Base-by-base conservation (phyloP, 1,140 invertebrate genomes). In the Pectinophora gossypiella region DNA sequence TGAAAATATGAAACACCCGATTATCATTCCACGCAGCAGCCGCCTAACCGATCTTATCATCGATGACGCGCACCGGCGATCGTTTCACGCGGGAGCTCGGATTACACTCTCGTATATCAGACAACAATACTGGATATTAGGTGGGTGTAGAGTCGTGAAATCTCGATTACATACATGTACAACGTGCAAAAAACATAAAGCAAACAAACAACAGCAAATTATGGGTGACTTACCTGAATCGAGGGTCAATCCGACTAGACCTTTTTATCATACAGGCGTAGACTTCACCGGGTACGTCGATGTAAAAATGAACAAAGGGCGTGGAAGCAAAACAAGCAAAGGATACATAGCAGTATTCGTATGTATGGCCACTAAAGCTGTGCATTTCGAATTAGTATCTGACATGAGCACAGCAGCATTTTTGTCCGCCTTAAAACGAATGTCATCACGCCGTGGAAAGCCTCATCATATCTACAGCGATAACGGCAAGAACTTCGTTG, bases 381-480 rank as follows among this genome's bases (percentile, higher is more conserved):
- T 89, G 4, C 87, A 90, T 51, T 23, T 89, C 1, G 86, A 89
- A 49, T 22, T 80, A 1, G 76, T 70, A 0, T 65, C 65, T 12
- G 72, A 64, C 13, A 45, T 89, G 1, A 56, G 58, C 6, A 85
- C 83, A 5, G 59, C 77, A 32, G 53, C 61, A 9, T 87, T 85
- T 56, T 46, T 88, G 13, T 61, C 64, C 23, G 64, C 74, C 19
- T 23, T 89, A 0, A 48, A 69, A 18, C 38, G 85, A 27, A 85
- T 89, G 61, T 27, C 32, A 21, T 22, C 38, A 13, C 38, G 38
- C 16, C 38, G 38, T 40, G 38, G 38, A 40, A 10, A 40, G 38
- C 38, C 38, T 15, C 10, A 19, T 16, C 38, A 40, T 9, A 10
- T 40, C 13, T 40, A 40, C 38, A 40, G 38, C 16, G 38, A 40